Percentiles rank a stretch among this genome's conserved stretches.
These are phyloP conservation scores for Leptinotarsa peninsularis DNA, from an alignment of 2,888 invertebrate species.

Conservation along the genomic window DNA sequence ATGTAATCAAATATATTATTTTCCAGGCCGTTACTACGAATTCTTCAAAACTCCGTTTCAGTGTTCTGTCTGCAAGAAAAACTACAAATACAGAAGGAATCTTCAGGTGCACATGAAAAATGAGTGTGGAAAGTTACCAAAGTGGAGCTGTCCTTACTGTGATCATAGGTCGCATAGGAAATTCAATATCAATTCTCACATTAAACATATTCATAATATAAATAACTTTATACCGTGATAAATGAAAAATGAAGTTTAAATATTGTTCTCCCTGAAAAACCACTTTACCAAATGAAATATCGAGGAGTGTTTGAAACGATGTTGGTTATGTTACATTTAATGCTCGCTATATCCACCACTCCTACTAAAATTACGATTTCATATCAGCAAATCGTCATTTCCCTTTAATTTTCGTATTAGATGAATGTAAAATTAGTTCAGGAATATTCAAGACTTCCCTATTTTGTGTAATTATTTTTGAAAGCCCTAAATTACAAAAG, in stretches of 20 bases:
- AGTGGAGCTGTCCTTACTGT: constrained; percentile 49
- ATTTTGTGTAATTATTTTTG: no score
- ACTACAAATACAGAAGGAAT: constrained; percentile 46
- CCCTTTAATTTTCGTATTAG: no score
- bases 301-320: no score
- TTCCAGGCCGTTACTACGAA: constrained; percentile 10
- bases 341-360: no score
- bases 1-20: constrained; percentile 6
- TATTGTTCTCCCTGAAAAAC: no score
- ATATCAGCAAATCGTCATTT: no score
- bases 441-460: no score
- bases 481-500: no score
- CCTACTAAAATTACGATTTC: no score
- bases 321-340: no score
- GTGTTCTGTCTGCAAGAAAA: constrained; percentile 56
- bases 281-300: no score
- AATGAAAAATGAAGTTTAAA: background rate
- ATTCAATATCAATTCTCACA: constrained; percentile 50
- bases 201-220: constrained; percentile 57
- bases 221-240: constrained; percentile 12
- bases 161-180: constrained; percentile 50
- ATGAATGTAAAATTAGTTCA: no score
- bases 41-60: constrained; percentile 13
- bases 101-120: constrained; percentile 48
- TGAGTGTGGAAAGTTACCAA: constrained; percentile 47